Base-by-base conservation (phyloP, 2,113 vertebrate genomes). In the Muscicapa adusta region DNA sequence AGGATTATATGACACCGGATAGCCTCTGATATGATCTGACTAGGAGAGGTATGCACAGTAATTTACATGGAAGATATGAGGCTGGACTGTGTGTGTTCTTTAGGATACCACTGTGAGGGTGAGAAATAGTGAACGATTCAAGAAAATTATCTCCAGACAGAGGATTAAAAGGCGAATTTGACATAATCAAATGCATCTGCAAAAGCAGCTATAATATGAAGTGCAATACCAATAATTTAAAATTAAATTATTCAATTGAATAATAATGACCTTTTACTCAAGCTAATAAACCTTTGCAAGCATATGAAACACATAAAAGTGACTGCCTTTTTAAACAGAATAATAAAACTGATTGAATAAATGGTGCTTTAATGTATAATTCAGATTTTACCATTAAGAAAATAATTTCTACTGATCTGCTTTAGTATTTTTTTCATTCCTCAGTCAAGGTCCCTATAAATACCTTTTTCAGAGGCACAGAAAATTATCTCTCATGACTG, bases 311-410 rank as follows among this genome's bases (percentile, higher is more conserved):
- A 53, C 63, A 72, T 73, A 83, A 86, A 92, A 92, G 75, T 67
- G 85, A 88, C 86, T 93, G 63, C 65, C 57, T 83, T 91, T 89
- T 87, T 81, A 93, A 93, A 87, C 28, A 75, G 85, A 86, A 94
- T 93, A 93, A 95, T 91, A 93, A 91, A 94, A 93, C 58, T 78
- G 57, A 94, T 91, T 91, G 53, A 77, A 86, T 93, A 93, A 96
- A 93, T 81, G 80, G 73, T 74, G 76, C 86, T 92, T 86, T 94
- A 93, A 93, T 97, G 91, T 89, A 92, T 91, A 91, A 97, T 97
- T 97, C 76, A 95, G 80, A 87, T 93, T 81, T 84, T 42, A 34
- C 48, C 76, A 81, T 91, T 93, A 92, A 53, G 89, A 86, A 91
- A 88, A 81, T 95, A 83, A 97, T 95, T 95, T 95, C 76, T 75